These are phyloP conservation scores for Macaca mulatta DNA, from an alignment of 2,113 vertebrate species.

Conservation along the genomic window DNA sequence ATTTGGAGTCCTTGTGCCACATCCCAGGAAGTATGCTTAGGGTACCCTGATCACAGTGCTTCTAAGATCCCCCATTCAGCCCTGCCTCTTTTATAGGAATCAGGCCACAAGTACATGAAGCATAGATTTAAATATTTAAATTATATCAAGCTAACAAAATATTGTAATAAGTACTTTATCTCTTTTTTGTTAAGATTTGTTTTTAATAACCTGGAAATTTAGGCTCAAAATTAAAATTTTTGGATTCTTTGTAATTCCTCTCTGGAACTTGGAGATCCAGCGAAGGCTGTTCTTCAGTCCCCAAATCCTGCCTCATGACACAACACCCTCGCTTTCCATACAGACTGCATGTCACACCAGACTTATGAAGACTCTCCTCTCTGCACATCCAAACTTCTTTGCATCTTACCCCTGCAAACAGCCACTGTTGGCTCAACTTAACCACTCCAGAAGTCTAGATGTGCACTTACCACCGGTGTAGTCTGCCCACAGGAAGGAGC, in stretches of 20 bases:
- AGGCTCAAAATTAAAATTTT: background rate
- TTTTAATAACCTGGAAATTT: background rate
- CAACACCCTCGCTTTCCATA: background rate
- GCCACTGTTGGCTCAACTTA: background rate
- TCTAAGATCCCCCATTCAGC: accelerated
- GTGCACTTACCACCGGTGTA: accelerated
- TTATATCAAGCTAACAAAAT: background rate
- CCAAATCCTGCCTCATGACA: background rate
- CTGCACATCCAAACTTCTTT: background rate
- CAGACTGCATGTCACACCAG: no score
- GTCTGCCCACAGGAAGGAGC: background rate
- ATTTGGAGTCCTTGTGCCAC: background rate
- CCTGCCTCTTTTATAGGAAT: background rate
- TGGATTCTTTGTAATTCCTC: background rate
- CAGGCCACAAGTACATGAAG: background rate
- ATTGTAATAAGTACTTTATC: background rate
- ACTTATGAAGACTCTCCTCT: background rate
- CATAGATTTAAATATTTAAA: background rate
- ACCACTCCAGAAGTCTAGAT: background rate
- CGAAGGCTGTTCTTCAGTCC: background rate
- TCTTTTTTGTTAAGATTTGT: background rate
- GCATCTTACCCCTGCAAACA: no score
- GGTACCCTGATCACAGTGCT: background rate
- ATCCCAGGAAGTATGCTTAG: background rate
- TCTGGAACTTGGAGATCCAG: background rate